These are phyloP conservation scores for Sorex fumeus DNA, from an alignment of 2,113 vertebrate genomes.

Conservation along the genomic window DNA sequence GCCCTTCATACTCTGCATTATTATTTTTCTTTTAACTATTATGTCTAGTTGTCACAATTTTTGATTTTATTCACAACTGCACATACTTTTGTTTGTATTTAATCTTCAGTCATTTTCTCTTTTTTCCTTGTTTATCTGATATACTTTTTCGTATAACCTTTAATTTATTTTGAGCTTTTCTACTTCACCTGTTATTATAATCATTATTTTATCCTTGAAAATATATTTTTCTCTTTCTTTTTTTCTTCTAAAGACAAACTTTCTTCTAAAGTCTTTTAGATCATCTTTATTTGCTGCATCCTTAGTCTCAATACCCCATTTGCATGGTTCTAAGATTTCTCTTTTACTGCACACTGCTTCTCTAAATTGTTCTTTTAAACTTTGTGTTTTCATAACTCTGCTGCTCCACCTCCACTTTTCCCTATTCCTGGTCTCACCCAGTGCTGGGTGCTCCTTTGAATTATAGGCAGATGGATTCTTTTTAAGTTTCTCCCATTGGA, in stretches of 20 bases:
- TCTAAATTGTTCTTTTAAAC: conserved; percentile 91
- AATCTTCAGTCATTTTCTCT: conserved; percentile 93
- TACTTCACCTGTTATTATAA: conserved; percentile 92
- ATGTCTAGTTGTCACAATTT: conserved; percentile 97
- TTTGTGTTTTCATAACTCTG: conserved; percentile 90
- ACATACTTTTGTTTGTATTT: conserved; percentile 84
- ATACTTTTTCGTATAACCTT: conserved; percentile 93
- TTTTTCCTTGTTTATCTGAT: conserved; percentile 94
- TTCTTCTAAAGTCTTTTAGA: conserved; percentile 92
- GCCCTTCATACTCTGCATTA: conserved; percentile 94
- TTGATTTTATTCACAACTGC: conserved; percentile 94
- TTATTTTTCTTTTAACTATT: conserved; percentile 93
- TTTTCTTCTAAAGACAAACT: too few relatives aligned
- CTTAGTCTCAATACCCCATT: conserved; percentile 89
- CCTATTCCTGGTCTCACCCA: conserved; percentile 91
- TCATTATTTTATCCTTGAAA: conserved; percentile 94
- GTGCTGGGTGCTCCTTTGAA: conserved; percentile 87
- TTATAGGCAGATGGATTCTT: conserved; percentile 90
- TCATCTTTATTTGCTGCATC: conserved; percentile 89
- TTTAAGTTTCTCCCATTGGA: conserved; percentile 86
- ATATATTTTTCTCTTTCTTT: conserved; percentile 85
- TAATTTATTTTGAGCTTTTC: conserved; percentile 92
- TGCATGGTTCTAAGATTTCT: conserved; percentile 91
- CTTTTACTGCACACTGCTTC: conserved; percentile 85
- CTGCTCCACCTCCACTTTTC: conserved; percentile 91